Base-by-base conservation (phyloP, 2,113 vertebrate species). In the Tyto alba region DNA sequence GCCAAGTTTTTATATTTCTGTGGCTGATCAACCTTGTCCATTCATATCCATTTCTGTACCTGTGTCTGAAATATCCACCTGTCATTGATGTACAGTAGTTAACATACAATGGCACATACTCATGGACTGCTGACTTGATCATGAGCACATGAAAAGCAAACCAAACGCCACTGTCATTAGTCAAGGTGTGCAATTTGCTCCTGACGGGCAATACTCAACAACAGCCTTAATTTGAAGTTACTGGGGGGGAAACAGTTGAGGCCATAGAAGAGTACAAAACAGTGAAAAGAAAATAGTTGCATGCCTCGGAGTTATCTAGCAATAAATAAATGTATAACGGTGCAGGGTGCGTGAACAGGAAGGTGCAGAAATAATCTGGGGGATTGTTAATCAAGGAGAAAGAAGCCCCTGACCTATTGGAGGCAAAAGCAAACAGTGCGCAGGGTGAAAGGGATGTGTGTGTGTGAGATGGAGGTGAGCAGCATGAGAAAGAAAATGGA, bases 81-180 rank as follows among this genome's bases (percentile, higher is more conserved):
- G 27, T 5, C 59, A 3, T 15, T 7, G 59, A 22, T 2, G 67
- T 6, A 1, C 15, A 0, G 1, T 16, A 11, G 36, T 22, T 34
- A 80, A 19, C 55, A 18, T 4, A 1, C 45, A 20, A 7, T 1
- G 16, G 11, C 11, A 7, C 2, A 1, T 14, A 10, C 84, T 26
- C 45, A 29, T 0, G 0, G 63, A 11, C 10, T 32, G 6, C 60
- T 25, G 57, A 5, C 23, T 45, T 5, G 0, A 1, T 7, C 23
- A 1, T 10, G 9, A n/a, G 57, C 76, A 63, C 2, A 0, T 11
- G 25, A 0, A 18, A 74, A 67, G 57, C 86, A 40, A 88, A 59
- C 32, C 23, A 59, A 76, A n/a, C 7, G 0, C 50, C 1, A 1
- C 68, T 30, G 30, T 23, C 40, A 1, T 36, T 9, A 78, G 40